Percentiles rank a stretch among this genome's conserved stretches.
Evolutionary conservation across 1,140 invertebrate genomes (phyloP).

Genomic region (Drosophila hydei): DNA sequence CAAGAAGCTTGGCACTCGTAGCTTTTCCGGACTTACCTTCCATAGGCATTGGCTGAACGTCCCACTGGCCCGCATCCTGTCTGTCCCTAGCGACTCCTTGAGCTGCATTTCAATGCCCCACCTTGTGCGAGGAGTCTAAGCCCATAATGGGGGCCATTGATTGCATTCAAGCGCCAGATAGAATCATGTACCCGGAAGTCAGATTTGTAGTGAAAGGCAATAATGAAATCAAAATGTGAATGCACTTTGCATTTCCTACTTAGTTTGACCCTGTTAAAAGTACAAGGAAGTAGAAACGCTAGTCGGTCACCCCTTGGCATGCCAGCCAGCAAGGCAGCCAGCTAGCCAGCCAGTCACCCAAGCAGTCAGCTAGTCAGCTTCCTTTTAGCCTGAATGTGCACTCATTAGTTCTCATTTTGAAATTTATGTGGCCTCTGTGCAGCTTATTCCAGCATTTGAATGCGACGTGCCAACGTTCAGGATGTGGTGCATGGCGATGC

Average conservation of each 20-base stretch:
- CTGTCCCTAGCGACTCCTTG: constrained; percentile 38
- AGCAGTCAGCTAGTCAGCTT: constrained; percentile 17
- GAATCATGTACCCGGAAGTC: constrained; percentile 67
- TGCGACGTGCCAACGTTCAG: constrained; percentile 9
- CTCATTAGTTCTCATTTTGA: constrained; percentile 66
- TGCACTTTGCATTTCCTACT: constrained; percentile 82
- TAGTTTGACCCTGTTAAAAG: constrained; percentile 70
- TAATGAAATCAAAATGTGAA: constrained; percentile 82
- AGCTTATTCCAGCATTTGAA: constrained; percentile 29
- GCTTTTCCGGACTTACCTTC: constrained; percentile 19
- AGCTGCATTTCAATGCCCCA: constrained; percentile 57
- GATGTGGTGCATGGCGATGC: neutral
- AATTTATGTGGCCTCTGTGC: constrained; percentile 33
- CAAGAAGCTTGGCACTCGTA: neutral
- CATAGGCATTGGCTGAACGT: constrained; percentile 35
- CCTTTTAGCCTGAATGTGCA: constrained; percentile 42
- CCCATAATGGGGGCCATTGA: constrained; percentile 43
- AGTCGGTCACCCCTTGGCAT: neutral
- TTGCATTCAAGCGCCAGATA: constrained; percentile 18
- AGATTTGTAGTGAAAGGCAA: constrained; percentile 62
- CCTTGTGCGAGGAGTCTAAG: constrained; percentile 47
- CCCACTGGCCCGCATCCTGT: constrained; percentile 8
- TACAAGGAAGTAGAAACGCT: neutral
- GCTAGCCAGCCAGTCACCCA: constrained; percentile 9
- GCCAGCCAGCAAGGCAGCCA: constrained; percentile 4